phyloP scores from a whole-genome alignment of 2,113 vertebrate genomes.

The Cyphotilapia sp. region DNA sequence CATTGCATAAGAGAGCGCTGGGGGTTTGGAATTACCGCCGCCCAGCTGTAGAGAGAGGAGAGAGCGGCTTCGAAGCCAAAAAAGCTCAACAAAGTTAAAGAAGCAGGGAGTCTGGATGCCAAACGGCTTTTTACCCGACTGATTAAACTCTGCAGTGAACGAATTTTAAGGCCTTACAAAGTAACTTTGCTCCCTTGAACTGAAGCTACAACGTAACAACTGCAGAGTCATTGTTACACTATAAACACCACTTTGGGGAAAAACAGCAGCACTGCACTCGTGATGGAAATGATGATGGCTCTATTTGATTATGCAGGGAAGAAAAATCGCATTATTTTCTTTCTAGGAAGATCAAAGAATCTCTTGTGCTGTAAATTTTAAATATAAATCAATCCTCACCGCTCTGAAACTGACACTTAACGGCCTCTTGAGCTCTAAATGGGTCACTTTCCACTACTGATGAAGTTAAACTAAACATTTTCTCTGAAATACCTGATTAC shows the following conservation, averaged over 20 bases:
- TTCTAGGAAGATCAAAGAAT: neutral
- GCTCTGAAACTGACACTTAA: neutral
- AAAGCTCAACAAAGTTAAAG: neutral
- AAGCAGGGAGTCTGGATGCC: neutral
- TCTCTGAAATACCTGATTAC: neutral
- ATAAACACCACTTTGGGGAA: neutral
- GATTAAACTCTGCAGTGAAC: neutral
- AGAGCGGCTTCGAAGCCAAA: neutral
- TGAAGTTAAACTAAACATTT: neutral
- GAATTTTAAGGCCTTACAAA: neutral
- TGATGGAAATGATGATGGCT: neutral
- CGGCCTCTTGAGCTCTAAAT: neutral
- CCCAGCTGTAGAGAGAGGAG: neutral
- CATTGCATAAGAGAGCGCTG: neutral
- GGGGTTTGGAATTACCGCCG: neutral
- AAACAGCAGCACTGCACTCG: neutral
- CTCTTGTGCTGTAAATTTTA: neutral
- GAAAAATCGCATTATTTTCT: accelerated
- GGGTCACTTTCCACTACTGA: neutral
- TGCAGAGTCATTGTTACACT: neutral
- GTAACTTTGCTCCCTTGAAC: neutral
- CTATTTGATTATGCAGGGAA: neutral
- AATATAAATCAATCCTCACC: accelerated
- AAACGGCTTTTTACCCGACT: neutral
- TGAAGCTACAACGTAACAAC: neutral